Evolutionary conservation across 2,797 vertebrate species (phyloP), one percentile per base, ranked within the genome.

Genomic region (Astyanax mexicanus): DNA sequence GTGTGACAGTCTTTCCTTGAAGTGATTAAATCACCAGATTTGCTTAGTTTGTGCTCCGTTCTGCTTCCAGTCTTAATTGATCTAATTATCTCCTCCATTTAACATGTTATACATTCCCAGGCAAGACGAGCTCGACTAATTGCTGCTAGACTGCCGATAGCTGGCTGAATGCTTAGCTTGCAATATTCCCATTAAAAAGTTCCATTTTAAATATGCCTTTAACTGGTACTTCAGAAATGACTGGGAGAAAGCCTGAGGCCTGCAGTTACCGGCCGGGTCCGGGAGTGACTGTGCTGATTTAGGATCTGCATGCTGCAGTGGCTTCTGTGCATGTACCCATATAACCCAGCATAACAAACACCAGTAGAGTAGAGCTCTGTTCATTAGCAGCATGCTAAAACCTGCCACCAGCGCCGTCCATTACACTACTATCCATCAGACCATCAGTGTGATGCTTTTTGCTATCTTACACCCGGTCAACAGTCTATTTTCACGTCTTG

Each of bases 121-220:
- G 68, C 29, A 55, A 54, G 57, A 52, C 69, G 77, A 80, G 83
- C 81, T 74, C 79, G 77, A 74, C 77, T 80, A 79, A 80, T 76
- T 78, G 70, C 72, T 78, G 72, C 72, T 61, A 81, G 71, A 81
- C 61, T 58, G 60, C 75, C 83, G 70, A 83, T 42, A 84, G 79
- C 72, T 76, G 44, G 72, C 84, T 83, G 87, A 90, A 78, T 80
- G 79, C 83, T 79, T 80, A n/a, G 68, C 78, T 77, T 74, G 65
- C 79, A 81, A 79, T 35, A 27, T 19, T 37, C 45, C 67, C 6
- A 8, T 27, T 25, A 17, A 58, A 65, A 75, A 44, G 29, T 67
- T 58, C 49, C 19, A 66, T 74, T 32, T 45, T 40, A 49, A 15
- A 60, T 60, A 21, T 27, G 29, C 42, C 11, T 51, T 42, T 35